Evolutionary conservation across 2,113 vertebrate genomes (phyloP).

Genomic region (Anoura caudifer): DNA sequence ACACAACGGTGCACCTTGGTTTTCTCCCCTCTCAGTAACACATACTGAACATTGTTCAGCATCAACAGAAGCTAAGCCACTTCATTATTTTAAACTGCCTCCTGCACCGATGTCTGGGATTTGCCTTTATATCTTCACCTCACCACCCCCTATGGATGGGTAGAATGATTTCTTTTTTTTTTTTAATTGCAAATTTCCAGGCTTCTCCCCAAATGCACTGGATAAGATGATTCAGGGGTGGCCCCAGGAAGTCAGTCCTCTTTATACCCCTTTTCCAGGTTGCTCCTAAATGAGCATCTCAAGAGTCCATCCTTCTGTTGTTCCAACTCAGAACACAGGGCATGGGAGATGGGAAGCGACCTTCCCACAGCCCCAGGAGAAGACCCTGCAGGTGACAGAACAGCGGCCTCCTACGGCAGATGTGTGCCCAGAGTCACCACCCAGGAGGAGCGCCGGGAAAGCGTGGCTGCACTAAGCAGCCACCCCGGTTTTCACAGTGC

Average conservation of each 20-base stretch:
- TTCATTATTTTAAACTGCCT: neutral
- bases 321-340: conserved; percentile 64
- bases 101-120: neutral
- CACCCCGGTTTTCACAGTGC: neutral
- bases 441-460: neutral
- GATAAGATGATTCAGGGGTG: neutral
- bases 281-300: neutral
- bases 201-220: neutral
- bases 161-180: neutral
- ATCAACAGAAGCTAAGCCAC: neutral
- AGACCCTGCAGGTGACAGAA: neutral
- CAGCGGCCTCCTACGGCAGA: neutral
- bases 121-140: neutral
- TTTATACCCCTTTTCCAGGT: neutral
- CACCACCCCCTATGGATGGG: neutral
- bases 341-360: conserved; percentile 53
- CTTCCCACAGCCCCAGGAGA: conserved; percentile 32
- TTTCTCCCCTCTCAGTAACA: neutral
- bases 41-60: neutral
- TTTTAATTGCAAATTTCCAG: neutral
- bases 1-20: neutral
- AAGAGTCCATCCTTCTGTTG: conserved; percentile 25
- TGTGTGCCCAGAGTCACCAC: neutral
- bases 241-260: neutral
- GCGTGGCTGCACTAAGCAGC: neutral